Conservation (phyloP, 2,797 vertebrate genomes). For the Molossus alvarezi region DNA sequence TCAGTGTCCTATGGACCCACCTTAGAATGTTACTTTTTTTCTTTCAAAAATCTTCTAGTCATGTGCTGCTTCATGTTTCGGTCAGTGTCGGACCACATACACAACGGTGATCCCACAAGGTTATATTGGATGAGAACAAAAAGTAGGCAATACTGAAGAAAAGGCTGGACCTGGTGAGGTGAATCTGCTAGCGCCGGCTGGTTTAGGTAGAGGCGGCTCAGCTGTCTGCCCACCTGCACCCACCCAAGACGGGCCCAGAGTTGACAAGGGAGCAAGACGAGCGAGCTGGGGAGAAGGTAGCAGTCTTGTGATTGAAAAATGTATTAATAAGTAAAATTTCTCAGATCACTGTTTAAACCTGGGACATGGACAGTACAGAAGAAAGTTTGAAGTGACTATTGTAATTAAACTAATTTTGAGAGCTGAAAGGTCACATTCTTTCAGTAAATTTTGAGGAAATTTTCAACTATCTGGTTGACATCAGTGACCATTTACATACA, state of each 20-base stretch:
- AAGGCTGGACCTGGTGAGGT: background rate
- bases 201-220: background rate
- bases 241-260: background rate
- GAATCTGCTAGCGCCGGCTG: background rate
- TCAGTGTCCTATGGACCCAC: background rate
- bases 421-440: slow-evolving; percentile 21
- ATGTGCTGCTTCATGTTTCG: background rate
- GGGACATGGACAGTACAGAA: background rate
- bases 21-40: background rate
- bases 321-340: slow-evolving; percentile 43
- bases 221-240: background rate
- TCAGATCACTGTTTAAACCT: slow-evolving; percentile 45
- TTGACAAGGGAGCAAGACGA: background rate
- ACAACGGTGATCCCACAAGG: background rate
- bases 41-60: background rate
- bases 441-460: slow-evolving; percentile 43
- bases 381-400: slow-evolving; percentile 2
- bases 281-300: background rate
- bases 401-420: slow-evolving; percentile 29
- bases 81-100: background rate
- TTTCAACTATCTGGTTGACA: background rate
- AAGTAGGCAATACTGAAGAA: background rate
- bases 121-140: background rate
- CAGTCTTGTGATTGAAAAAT: background rate
- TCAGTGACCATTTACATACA: background rate